Conservation (phyloP, 2,113 vertebrate species). For the Poecile atricapillus region DNA sequence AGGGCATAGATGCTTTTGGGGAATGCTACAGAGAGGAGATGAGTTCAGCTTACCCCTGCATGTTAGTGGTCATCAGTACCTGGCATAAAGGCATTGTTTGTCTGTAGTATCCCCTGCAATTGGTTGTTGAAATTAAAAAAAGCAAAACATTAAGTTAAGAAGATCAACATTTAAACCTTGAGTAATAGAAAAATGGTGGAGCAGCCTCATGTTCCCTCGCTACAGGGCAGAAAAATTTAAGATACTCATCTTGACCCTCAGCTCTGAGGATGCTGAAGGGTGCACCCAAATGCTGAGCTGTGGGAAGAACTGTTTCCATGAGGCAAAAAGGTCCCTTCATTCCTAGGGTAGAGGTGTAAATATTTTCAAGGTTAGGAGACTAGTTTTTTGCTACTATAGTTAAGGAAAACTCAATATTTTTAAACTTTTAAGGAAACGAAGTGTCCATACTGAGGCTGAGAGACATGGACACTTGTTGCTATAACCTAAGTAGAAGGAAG, state of each 20-base stretch:
- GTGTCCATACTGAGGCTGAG: neutral
- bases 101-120: neutral
- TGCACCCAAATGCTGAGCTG: neutral
- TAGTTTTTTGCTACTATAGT: neutral
- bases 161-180: neutral
- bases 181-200: neutral
- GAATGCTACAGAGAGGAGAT: neutral
- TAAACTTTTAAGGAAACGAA: neutral
- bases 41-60: neutral
- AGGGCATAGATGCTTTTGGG: neutral
- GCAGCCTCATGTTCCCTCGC: accelerated
- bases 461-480: neutral
- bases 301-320: neutral
- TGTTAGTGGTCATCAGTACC: neutral
- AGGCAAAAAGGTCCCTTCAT: neutral
- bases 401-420: neutral
- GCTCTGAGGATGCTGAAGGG: neutral
- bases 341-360: neutral
- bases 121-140: neutral
- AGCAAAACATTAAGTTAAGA: neutral
- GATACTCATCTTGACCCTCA: neutral
- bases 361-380: neutral
- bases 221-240: neutral
- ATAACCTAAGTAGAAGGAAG: neutral
- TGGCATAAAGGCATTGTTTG: neutral